Evolutionary conservation across 2,888 invertebrate species (phyloP), one percentile per base, ranked within the genome.

Genomic region (Drosophila infuscata): DNA sequence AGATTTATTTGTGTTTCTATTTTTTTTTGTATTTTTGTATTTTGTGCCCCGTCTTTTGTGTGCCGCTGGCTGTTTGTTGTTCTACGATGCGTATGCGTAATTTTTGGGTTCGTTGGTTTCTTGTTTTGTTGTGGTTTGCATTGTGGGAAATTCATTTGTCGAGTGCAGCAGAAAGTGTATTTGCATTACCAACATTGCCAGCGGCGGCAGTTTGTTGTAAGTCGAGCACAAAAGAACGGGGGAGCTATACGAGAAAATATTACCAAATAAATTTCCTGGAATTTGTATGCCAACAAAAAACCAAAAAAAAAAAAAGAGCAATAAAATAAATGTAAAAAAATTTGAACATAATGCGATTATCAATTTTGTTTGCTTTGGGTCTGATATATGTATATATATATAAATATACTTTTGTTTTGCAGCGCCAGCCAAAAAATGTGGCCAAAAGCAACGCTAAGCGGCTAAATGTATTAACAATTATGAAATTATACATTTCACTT

Each of bases 91-190:
- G 85, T 85, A 85, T 90, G 83, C 78, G 83, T 78, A 70, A 88
- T 90, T 73, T 88, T 63, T 52, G 70, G 61, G 70, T 67, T 57
- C 69, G 73, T 3, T 60, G 64, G 46, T 25, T 46, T 46, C 46
- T 46, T 8, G 25, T 46, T 4, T 8, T 25, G 43, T 46, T 72
- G 57, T 71, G 68, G 64, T 71, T 83, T 87, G 77, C 83, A 88
- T 90, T 90, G 90, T 85, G 90, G 90, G 85, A 88, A 85, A 78
- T 74, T 88, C 80, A 73, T 82, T 83, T 85, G 77, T 77, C 65
- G 83, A 90, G 66, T 80, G 87, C 90, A 90, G 90, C 90, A 80
- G 61, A 81, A 88, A 82, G 32, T 36, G 11, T 35, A 36, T 58
- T 57, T 69, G 74, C 90, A 76, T 84, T 89, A 85, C 83, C 20